Conservation (phyloP, 2,113 vertebrate genomes). For the Xenus cinereus region DNA sequence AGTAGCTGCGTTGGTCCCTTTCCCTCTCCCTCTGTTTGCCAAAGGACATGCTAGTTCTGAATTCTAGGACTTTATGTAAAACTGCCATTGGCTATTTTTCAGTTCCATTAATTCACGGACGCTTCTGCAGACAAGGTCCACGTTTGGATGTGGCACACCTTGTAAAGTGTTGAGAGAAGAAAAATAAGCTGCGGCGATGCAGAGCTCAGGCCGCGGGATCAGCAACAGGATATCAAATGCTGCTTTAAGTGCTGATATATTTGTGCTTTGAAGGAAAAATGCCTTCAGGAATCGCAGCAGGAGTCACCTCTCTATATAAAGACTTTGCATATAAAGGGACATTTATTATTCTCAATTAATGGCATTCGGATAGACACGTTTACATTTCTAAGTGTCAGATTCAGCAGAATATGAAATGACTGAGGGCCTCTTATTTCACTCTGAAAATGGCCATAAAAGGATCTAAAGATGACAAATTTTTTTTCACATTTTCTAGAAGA, state of each 20-base stretch:
- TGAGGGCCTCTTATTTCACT: not conserved
- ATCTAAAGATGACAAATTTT: not conserved
- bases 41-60: not conserved
- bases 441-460: constrained; percentile 26
- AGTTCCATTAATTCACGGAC: not conserved
- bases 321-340: constrained; percentile 33
- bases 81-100: not conserved
- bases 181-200: not conserved
- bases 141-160: not conserved
- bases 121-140: not conserved
- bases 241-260: constrained; percentile 52
- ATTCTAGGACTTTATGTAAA: not conserved
- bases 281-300: constrained; percentile 52
- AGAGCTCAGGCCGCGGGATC: not conserved
- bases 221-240: constrained; percentile 32
- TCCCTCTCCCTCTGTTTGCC: not conserved
- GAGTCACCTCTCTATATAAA: constrained; percentile 47
- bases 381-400: constrained; percentile 43
- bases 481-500: not conserved
- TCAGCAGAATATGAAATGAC: constrained; percentile 18
- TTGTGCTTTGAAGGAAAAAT: constrained; percentile 62
- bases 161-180: not conserved
- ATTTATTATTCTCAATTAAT: constrained; percentile 66
- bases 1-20: fast-evolving
- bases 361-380: constrained; percentile 42